Base-by-base conservation (phyloP, 1,140 invertebrate genomes). In the Pantala flavescens region DNA sequence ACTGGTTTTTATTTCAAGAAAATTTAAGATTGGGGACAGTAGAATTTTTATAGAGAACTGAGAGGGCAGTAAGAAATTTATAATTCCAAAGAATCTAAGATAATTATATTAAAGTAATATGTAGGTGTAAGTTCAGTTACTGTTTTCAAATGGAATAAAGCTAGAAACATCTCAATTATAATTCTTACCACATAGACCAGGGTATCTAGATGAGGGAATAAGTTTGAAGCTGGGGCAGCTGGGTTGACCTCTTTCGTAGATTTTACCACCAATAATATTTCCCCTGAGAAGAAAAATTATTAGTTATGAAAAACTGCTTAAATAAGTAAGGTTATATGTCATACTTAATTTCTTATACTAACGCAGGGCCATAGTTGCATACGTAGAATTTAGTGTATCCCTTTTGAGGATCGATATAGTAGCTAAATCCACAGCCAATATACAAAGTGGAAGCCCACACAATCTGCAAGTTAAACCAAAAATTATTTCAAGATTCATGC, bases 281-380 rank as follows among this genome's bases (percentile, higher is more conserved):
- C 91, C 92, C 77, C 89, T 90, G 81, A 21, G 81, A 81, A 74
- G 75, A 43, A n/a, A 79, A 74, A 77, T 43, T 75, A 24, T 24
- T 72, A 19, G n/a, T 19, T 23, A 42, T 42, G 71, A 12, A 63
- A 1, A 63, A 63, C 5, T 19, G n/a, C n/a, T 63, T 63, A 63
- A 16, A 3, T 63, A 7, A 63, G 12, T 63, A 3, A 63, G 49
- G n/a, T 3, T 63, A 36, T 2, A 36, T 36, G 2, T 63, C 12
- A 63, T 63, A 5, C 2, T 12, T 21, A 63, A 7, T 7, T 63
- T 7, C 49, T 19, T 63, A 63, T 74, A 82, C 84, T 85, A 83
- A 91, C 89, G 90, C 90, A 12, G 92, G 91, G 74, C 92, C 92
- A 80, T 94, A 94, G 83, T 94, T 94, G 84, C 93, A 94, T 16